These are phyloP conservation scores for Pica pica DNA, from an alignment of 2,113 vertebrate species.

Conservation along the genomic window DNA sequence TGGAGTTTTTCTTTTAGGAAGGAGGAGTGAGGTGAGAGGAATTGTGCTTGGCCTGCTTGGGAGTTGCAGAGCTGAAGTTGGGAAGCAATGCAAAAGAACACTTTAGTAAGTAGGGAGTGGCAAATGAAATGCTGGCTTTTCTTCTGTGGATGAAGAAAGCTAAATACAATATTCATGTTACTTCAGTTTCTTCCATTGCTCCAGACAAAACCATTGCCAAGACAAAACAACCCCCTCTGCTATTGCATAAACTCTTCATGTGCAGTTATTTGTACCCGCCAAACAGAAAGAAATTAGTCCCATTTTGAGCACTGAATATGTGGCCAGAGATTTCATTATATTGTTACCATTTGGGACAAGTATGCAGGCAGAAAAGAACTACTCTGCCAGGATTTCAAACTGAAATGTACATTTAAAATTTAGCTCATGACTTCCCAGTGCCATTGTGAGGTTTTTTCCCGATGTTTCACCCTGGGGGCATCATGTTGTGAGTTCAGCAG, in stretches of 20 bases:
- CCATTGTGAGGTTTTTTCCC: background rate
- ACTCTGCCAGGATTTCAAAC: background rate
- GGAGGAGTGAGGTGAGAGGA: background rate
- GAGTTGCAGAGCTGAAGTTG: background rate
- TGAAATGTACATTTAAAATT: background rate
- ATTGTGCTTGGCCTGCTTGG: background rate
- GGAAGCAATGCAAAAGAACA: slow-evolving; percentile 27
- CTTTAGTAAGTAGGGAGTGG: slow-evolving; percentile 34
- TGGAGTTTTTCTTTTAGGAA: background rate
- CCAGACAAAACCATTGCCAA: slow-evolving; percentile 34
- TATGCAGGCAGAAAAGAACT: background rate
- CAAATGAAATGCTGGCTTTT: slow-evolving; percentile 34
- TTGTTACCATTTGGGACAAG: slow-evolving; percentile 30
- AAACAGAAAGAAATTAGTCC: slow-evolving; percentile 51
- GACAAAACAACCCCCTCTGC: slow-evolving; percentile 39
- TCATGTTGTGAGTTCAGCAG: background rate
- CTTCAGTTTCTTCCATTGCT: background rate
- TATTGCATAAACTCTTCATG: slow-evolving; percentile 27
- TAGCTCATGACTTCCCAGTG: background rate
- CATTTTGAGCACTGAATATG: background rate
- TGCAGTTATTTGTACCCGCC: slow-evolving; percentile 30
- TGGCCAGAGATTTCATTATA: slow-evolving; percentile 44
- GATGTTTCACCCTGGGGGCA: background rate
- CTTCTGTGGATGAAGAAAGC: slow-evolving; percentile 8
- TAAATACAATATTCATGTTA: slow-evolving; percentile 42